Conservation (phyloP, 2,888 invertebrate species). For the Phengaris alcon region DNA sequence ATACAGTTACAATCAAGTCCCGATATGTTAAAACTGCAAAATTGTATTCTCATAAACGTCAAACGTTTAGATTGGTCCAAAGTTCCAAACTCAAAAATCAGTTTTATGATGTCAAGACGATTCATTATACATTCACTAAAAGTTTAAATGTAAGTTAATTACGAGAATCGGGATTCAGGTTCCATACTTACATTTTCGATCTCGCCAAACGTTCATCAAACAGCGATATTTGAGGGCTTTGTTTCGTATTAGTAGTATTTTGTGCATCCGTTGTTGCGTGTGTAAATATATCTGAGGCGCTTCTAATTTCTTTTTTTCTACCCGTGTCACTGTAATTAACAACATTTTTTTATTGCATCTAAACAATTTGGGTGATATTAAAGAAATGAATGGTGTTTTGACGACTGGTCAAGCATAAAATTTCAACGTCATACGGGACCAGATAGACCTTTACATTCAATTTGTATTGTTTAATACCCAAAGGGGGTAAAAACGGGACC, state of each 20-base stretch:
- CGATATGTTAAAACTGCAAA: too few species aligned
- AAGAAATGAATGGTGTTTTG: neutral
- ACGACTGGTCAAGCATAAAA: neutral
- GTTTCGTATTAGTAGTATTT: constrained; percentile 50
- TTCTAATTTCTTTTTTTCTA: constrained; percentile 35
- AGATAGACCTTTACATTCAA: neutral
- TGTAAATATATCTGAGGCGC: constrained; percentile 31
- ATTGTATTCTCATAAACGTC: too few species aligned
- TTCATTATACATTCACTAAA: too few species aligned
- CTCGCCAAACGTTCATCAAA: constrained; percentile 64
- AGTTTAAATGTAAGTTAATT: too few species aligned
- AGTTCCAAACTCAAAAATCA: too few species aligned
- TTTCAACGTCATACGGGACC: neutral
- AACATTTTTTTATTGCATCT: neutral
- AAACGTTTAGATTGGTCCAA: too few species aligned
- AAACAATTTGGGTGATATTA: neutral
- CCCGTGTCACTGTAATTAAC: constrained; percentile 34
- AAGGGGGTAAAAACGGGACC: too few species aligned
- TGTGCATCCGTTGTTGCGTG: constrained; percentile 37
- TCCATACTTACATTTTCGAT: constrained; percentile 56
- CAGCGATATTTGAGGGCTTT: constrained; percentile 63
- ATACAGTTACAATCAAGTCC: too few species aligned
- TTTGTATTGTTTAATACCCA: too few species aligned
- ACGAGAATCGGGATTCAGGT: neutral
- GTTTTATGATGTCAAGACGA: too few species aligned